Evolutionary conservation across 1,140 invertebrate genomes (phyloP), one percentile per base, ranked within the genome.

Genomic region (Oscheius sp.): DNA sequence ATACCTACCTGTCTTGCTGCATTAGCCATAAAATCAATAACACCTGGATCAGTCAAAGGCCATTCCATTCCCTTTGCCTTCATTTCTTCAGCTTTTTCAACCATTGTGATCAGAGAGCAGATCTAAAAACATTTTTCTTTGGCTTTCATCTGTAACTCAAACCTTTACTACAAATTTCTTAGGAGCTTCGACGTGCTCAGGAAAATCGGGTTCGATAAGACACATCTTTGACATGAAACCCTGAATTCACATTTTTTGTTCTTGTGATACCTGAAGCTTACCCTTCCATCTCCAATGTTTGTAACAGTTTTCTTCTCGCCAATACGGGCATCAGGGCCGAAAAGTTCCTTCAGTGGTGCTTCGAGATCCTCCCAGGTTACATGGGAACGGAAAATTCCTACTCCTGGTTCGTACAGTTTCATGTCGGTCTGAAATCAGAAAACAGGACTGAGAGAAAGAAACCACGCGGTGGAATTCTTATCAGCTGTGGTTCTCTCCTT

Each of bases 331-430:
- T 68, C 36, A 1, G 34, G 34, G n/a, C 49, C 49, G 31, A 68
- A 52, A 7, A 35, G 45, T 36, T 55, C 46, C 32, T 49, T 49
- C 23, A 68, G 34, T 18, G 34, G 31, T 26, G 52, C 46, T 32
- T 68, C 46, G 38, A 68, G 26, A 52, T 68, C 65, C 26, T 68
- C 65, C 65, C 46, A 68, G 1, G 32, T 32, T n/a, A 68, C 65
- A 36, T 68, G 65, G 32, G 65, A 55, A 2, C 32, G 35, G 20
- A 58, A 45, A 2, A 68, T 58, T 38, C 67, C 67, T 31, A 59
- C 67, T 0, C 49, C 32, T 4, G 31, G 3, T 32, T 67, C 65
- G 32, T 67, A 35, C 32, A 67, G 65, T 18, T 38, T 46, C 65
- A n/a, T n/a, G n/a, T n/a, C n/a, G n/a, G n/a, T n/a, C n/a, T n/a